A percentile compares a stretch with the other conserved stretches of the same genome.
Conservation (phyloP, 64 coral and sea anemone species). For the Trachythela sp. region DNA sequence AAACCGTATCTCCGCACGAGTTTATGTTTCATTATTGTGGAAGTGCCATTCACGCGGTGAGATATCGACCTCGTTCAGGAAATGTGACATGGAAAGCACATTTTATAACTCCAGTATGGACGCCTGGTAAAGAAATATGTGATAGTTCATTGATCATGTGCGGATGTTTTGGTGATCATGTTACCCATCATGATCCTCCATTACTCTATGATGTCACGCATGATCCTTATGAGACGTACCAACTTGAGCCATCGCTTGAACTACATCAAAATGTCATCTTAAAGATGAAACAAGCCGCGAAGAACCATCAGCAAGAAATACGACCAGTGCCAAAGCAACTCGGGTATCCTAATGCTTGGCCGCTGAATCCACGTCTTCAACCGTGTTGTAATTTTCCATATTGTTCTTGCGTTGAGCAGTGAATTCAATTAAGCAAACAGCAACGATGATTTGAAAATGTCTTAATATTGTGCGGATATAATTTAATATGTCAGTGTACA, state of each 20-base stretch:
- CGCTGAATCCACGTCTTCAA: background rate
- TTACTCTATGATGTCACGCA: background rate
- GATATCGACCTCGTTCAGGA: conserved; percentile 28
- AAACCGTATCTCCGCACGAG: background rate
- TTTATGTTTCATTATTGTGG: conserved; percentile 47
- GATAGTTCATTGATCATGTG: background rate
- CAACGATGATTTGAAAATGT: too few species aligned
- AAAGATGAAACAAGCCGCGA: background rate
- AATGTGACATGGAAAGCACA: conserved; percentile 39
- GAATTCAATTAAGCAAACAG: too few species aligned
- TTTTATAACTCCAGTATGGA: background rate
- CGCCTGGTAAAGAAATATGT: background rate
- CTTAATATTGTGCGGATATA: too few species aligned
- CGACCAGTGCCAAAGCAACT: background rate
- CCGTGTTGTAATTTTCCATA: background rate
- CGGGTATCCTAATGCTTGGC: background rate
- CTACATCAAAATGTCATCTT: background rate
- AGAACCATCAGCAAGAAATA: background rate
- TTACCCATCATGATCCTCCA: background rate
- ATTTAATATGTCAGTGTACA: too few species aligned
- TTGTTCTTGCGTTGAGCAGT: background rate
- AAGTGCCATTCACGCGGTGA: conserved; percentile 33
- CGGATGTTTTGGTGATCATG: background rate
- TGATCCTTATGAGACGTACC: background rate
- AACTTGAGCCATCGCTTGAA: background rate